Conservation (phyloP, 2,797 vertebrate species). For the Pteronotus mesoamericanus region DNA sequence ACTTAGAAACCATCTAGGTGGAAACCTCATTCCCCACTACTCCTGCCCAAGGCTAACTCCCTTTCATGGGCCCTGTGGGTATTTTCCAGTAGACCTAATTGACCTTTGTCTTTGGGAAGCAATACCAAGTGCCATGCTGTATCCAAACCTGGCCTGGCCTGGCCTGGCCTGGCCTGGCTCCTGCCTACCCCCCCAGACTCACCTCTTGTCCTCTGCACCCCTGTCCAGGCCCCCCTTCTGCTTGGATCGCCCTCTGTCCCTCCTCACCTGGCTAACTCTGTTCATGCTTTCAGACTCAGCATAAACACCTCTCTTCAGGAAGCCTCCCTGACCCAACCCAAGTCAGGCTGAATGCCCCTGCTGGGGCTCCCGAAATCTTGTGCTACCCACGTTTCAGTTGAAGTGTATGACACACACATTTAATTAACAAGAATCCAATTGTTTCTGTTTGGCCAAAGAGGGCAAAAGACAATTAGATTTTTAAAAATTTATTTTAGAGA, state of each 20-base stretch:
- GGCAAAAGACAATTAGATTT: background rate
- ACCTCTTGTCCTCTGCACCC: background rate
- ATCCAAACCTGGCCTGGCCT: background rate
- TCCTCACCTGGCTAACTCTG: background rate
- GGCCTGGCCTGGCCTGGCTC: background rate
- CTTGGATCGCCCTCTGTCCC: background rate
- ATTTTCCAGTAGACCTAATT: background rate
- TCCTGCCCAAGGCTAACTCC: background rate
- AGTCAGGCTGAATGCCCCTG: background rate
- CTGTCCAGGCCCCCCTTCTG: background rate
- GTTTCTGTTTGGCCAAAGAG: background rate
- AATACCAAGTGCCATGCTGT: background rate
- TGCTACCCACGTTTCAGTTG: background rate
- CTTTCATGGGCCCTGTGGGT: background rate
- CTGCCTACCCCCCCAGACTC: background rate
- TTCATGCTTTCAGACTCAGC: background rate
- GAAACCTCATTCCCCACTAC: background rate
- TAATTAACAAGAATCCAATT: background rate
- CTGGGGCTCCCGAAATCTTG: background rate
- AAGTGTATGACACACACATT: background rate
- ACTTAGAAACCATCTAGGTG: background rate
- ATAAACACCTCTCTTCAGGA: background rate
- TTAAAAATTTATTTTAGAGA: background rate
- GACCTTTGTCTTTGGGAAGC: background rate
- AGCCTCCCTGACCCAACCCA: background rate